These are phyloP conservation scores for Sphaeramia orbicularis DNA, from an alignment of 2,797 vertebrate genomes.

Conservation along the genomic window DNA sequence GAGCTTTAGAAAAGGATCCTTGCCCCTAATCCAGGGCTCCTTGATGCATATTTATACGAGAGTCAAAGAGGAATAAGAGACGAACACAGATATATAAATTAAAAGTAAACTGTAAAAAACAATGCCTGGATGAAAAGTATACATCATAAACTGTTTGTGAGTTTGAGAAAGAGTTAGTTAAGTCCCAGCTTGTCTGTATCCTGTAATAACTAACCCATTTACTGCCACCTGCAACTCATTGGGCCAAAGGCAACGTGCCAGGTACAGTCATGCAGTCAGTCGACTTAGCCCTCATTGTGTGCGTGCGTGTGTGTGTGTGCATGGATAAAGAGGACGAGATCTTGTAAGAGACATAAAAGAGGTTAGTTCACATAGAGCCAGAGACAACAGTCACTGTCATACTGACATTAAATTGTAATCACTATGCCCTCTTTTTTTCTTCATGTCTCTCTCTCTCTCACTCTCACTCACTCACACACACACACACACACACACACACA, in stretches of 20 bases:
- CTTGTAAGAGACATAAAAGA: conserved; percentile 15
- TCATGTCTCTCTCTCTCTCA: not conserved
- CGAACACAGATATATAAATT: conserved; percentile 30
- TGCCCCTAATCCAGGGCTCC: conserved; percentile 73
- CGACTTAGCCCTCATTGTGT: conserved; percentile 23
- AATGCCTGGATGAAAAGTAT: conserved; percentile 5
- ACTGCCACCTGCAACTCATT: conserved; percentile 49
- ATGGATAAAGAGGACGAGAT: no score
- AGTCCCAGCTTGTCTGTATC: conserved; percentile 41
- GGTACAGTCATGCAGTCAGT: conserved; percentile 36
- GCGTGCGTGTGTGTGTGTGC: conserved; percentile 14
- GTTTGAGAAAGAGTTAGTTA: conserved; percentile 30
- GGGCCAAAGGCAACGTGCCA: conserved; percentile 64
- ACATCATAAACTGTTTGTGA: not conserved
- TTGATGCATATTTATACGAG: conserved; percentile 68
- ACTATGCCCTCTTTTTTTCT: conserved; percentile 9
- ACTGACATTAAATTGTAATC: conserved; percentile 26
- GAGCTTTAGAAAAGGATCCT: conserved; percentile 67
- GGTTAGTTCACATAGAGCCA: not conserved
- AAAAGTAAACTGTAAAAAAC: conserved; percentile 10
- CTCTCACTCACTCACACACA: not conserved
- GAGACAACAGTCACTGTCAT: conserved; percentile 7
- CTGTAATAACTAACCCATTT: conserved; percentile 54
- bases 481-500: conserved; percentile 18
- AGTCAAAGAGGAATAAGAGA: conserved; percentile 16